Conservation (phyloP, 2,888 invertebrate species). For the Pyrrhosoma nymphula region DNA sequence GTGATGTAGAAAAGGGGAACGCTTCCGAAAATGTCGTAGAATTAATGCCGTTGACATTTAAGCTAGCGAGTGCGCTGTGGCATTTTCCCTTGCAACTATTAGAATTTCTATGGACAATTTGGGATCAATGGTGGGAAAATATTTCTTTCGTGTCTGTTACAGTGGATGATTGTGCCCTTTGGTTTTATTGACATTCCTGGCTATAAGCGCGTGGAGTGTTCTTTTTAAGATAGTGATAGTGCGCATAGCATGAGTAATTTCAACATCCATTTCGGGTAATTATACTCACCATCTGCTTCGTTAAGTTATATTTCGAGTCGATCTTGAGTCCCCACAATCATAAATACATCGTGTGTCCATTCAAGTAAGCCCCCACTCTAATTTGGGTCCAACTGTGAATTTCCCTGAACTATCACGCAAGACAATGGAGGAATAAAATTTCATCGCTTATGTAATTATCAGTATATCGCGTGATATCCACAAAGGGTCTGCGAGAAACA, state of each 20-base stretch:
- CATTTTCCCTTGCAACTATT: not conserved
- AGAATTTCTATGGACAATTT: not conserved
- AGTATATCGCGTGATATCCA: not conserved
- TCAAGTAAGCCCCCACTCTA: not conserved
- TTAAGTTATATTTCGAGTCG: not conserved
- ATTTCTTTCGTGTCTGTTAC: not conserved
- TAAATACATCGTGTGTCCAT: not conserved
- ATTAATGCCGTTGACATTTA: not conserved
- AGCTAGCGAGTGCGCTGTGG: not conserved
- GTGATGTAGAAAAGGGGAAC: not conserved
- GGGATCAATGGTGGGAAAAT: not conserved
- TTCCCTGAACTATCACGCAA: not conserved
- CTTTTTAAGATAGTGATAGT: not conserved
- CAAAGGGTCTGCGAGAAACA: not conserved
- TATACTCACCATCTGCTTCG: too few species aligned
- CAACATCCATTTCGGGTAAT: not conserved
- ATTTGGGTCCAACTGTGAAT: not conserved
- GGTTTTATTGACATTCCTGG: not conserved
- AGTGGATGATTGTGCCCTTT: not conserved
- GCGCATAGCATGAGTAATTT: not conserved
- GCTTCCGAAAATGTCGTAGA: not conserved
- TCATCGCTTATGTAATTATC: not conserved
- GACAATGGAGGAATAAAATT: not conserved
- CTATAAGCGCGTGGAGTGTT: not conserved
- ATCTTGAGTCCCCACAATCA: not conserved